Percentiles rank a stretch among this genome's conserved stretches.
phyloP scores from a whole-genome alignment of 2,888 invertebrate genomes.

The Cactoblastis cactorum region DNA sequence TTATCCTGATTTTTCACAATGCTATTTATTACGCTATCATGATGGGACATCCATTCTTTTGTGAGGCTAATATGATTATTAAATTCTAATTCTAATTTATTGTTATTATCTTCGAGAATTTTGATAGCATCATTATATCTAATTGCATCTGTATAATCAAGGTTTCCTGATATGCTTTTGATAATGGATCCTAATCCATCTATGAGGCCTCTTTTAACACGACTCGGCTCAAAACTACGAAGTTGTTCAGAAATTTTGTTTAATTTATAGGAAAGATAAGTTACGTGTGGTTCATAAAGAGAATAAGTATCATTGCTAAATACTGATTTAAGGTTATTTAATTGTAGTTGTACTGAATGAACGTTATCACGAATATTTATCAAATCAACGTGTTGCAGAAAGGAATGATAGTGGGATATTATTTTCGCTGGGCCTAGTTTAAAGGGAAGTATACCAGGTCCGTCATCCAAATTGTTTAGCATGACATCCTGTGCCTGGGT shows the following conservation, averaged over 20 bases:
- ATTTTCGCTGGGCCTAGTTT: conserved; percentile 22
- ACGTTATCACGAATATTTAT: too few relatives aligned
- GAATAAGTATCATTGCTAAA: background rate
- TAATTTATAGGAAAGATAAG: too few relatives aligned
- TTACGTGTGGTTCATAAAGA: background rate
- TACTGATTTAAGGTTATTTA: background rate
- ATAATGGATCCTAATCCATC: conserved; percentile 26
- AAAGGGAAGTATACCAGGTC: conserved; percentile 23
- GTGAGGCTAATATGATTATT: conserved; percentile 15
- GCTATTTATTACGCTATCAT: background rate
- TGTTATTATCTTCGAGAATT: conserved; percentile 15
- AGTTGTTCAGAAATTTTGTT: too few relatives aligned
- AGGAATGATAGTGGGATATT: conserved; percentile 26
- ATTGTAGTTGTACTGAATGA: too few relatives aligned
- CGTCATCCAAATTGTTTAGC: conserved; percentile 22
- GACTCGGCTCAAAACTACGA: too few relatives aligned
- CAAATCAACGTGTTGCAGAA: background rate
- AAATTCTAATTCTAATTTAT: conserved; percentile 14
- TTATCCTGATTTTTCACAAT: conserved; percentile 15
- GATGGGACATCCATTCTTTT: conserved; percentile 15
- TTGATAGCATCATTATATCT: conserved; percentile 20
- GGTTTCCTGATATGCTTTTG: conserved; percentile 26
- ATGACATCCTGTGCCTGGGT: conserved; percentile 20
- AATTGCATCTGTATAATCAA: conserved; percentile 24
- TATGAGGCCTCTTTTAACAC: conserved; percentile 13